Percentiles rank a stretch among this genome's conserved stretches.
These are phyloP conservation scores for Athene cunicularia DNA, from an alignment of 2,113 vertebrate genomes.

Conservation along the genomic window DNA sequence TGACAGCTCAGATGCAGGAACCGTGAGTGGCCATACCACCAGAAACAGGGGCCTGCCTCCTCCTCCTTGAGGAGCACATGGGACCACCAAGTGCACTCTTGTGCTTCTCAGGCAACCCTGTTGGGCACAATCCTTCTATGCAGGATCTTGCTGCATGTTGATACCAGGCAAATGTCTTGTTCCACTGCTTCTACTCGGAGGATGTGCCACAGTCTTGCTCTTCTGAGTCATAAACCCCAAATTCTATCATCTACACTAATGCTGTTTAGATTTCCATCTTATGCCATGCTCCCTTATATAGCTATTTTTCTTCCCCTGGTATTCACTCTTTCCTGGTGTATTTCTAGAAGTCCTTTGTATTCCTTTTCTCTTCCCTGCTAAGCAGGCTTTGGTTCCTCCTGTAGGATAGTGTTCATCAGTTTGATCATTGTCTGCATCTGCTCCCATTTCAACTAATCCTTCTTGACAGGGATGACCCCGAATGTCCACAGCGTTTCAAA, in stretches of 20 bases:
- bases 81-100: not conserved
- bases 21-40: not conserved
- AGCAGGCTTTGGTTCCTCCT: not conserved
- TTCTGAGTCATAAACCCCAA: not conserved
- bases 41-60: not conserved
- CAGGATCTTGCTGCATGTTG: not conserved
- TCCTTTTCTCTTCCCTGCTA: not conserved
- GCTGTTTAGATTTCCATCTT: not conserved
- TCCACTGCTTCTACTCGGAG: not conserved
- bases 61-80: not conserved
- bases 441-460: not conserved
- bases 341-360: constrained; percentile 25
- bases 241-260: not conserved
- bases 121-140: not conserved
- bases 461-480: not conserved
- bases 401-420: not conserved
- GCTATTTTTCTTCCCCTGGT: not conserved
- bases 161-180: not conserved
- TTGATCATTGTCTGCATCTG: not conserved
- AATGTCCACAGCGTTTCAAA: not conserved
- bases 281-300: constrained; percentile 8
- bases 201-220: not conserved
- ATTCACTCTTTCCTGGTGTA: constrained; percentile 5
- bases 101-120: not conserved
- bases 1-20: not conserved